Base-by-base conservation (phyloP, 2,797 vertebrate species). In the Setipinna tenuifilis region DNA sequence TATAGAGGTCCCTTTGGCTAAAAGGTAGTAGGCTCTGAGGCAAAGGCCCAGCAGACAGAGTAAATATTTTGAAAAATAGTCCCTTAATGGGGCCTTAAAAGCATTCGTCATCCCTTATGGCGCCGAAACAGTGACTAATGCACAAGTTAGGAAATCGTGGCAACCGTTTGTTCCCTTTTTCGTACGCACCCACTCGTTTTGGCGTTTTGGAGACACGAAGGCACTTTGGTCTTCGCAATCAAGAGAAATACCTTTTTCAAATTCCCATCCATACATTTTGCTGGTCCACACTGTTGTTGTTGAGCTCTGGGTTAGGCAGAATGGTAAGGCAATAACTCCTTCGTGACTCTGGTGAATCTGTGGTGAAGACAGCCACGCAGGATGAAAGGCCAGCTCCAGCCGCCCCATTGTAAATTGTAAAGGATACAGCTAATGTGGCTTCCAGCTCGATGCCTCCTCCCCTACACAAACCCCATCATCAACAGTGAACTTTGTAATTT, bases 401-500 rank as follows among this genome's bases (percentile, higher is more conserved):
- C 93, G 91, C 92, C 62, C 85, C 71, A 1, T 92, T 86, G 86
- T 93, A 93, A 94, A 94, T 93, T 88, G 91, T 91, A 87, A 83
- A 89, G 88, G 90, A 90, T 88, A 62, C 87, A 86, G 87, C 94
- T 94, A 87, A 93, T 93, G 93, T 94, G 94, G 93, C 91, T 93
- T 92, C 87, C 57, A 88, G 83, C 80, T 83, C 31, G 3, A 48
- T 75, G 87, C 87, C 88, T 91, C 89, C 71, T 89, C 88, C 88
- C 4, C 50, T 58, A 75, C 85, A 89, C 88, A 89, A 93, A 93
- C 89, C 89, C 91, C 91, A 87, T 93, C 93, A 93, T 94, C 92
- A 92, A 82, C 84, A 84, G 85, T 89, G 71, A 86, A 85, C 90
- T 93, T 94, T 95, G 90, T 95, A 91, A 95, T 96, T 95, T 94